Conservation (phyloP, 2,113 vertebrate genomes). For the Myotis brandtii region DNA sequence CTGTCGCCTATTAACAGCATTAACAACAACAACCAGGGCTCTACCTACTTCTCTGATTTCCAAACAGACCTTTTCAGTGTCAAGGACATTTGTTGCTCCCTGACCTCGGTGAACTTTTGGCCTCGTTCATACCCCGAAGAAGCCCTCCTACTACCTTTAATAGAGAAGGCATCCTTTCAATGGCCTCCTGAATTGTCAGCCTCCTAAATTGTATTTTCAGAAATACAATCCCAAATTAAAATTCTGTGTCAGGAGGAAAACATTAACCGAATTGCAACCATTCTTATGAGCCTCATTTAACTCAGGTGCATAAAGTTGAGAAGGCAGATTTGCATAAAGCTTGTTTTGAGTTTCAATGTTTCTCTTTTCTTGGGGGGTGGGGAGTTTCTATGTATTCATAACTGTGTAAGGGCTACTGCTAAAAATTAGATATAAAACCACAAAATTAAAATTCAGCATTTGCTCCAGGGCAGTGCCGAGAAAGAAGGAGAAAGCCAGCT, state of each 20-base stretch:
- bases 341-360: slow-evolving; percentile 70
- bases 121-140: slow-evolving; percentile 64
- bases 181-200: slow-evolving; percentile 74
- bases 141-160: slow-evolving; percentile 64
- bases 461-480: slow-evolving; percentile 45
- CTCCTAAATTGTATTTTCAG: slow-evolving; percentile 70
- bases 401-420: slow-evolving; percentile 48
- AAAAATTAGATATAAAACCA: slow-evolving; percentile 76
- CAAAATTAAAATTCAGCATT: slow-evolving; percentile 66
- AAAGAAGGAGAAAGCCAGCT: slow-evolving; percentile 44
- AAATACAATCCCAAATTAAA: slow-evolving; percentile 84
- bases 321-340: slow-evolving; percentile 77
- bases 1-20: slow-evolving; percentile 85
- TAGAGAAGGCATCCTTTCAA: slow-evolving; percentile 69
- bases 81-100: slow-evolving; percentile 75
- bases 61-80: slow-evolving; percentile 75
- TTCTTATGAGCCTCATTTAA: slow-evolving; percentile 79
- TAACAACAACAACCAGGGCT: slow-evolving; percentile 85
- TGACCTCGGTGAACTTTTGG: slow-evolving; percentile 46
- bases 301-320: slow-evolving; percentile 71
- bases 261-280: slow-evolving; percentile 72
- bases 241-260: slow-evolving; percentile 77
- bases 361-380: background rate
- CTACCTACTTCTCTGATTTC: slow-evolving; percentile 74
- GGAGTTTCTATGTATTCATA: background rate